Conservation (phyloP, 2,797 vertebrate genomes). For the Muscicapa comitata region DNA sequence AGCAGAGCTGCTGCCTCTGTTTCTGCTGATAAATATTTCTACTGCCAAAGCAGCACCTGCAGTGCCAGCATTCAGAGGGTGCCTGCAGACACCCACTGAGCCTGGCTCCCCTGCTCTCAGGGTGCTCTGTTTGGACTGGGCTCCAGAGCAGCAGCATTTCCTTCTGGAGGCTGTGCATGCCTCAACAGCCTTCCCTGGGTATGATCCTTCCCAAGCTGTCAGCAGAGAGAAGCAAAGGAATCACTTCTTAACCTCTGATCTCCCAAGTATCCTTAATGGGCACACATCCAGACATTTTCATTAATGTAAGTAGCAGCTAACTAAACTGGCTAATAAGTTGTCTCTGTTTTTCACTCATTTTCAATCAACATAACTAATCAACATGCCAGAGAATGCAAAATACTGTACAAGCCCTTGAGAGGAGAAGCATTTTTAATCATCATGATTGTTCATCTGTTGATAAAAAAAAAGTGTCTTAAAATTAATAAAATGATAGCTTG, state of each 20-base stretch:
- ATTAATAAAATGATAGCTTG: conserved; percentile 54
- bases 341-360: conserved; percentile 59
- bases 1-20: neutral
- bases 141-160: neutral
- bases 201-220: neutral
- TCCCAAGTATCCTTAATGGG: conserved; percentile 39
- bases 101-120: neutral
- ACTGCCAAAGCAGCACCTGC: neutral
- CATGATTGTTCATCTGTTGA: conserved; percentile 52
- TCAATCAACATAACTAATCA: conserved; percentile 61
- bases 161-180: neutral
- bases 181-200: neutral
- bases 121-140: neutral
- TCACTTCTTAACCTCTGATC: conserved; percentile 14
- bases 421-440: conserved; percentile 58
- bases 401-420: conserved; percentile 40
- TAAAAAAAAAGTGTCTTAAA: conserved; percentile 49
- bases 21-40: neutral
- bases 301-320: conserved; percentile 56
- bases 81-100: neutral
- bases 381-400: conserved; percentile 50
- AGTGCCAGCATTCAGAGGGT: neutral
- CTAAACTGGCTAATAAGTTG: conserved; percentile 55
- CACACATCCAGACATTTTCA: conserved; percentile 43
- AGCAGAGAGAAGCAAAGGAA: neutral